A percentile compares a stretch with the other conserved stretches of the same genome.
phyloP scores from a whole-genome alignment of 2,888 invertebrate genomes.

The Oxycera nigricornis region DNA sequence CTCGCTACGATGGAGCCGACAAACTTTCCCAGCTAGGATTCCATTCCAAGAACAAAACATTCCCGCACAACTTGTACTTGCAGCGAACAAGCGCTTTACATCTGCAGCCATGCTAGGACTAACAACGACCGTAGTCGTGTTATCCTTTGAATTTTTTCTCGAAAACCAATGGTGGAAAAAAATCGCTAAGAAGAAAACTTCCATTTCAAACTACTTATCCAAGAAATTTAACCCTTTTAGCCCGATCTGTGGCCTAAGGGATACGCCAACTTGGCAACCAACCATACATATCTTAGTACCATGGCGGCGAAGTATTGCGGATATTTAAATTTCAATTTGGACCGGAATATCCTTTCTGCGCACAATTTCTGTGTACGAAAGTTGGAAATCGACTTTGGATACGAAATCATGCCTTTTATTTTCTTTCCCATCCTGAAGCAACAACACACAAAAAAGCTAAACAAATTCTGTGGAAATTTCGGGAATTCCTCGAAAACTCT shows the following conservation, averaged over 20 bases:
- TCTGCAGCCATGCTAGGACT: neutral
- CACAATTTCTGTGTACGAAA: slow-evolving; percentile 22
- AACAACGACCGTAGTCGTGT: neutral
- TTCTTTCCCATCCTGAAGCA: neutral
- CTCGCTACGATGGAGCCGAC: neutral
- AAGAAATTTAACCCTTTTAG: slow-evolving; percentile 29
- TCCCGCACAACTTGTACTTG: slow-evolving; percentile 12
- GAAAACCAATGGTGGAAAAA: neutral
- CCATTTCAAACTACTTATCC: slow-evolving; percentile 36
- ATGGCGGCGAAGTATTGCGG: slow-evolving; percentile 1
- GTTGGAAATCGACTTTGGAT: slow-evolving; percentile 26
- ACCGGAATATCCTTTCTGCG: slow-evolving; percentile 22
- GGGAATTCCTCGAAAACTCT: too few relatives aligned
- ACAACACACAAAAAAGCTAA: too few relatives aligned
- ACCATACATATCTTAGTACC: slow-evolving; percentile 6
- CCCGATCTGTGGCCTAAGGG: slow-evolving; percentile 17
- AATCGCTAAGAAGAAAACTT: slow-evolving; percentile 6
- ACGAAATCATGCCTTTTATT: slow-evolving; percentile 1
- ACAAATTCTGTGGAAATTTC: too few relatives aligned
- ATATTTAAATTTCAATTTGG: slow-evolving; percentile 36
- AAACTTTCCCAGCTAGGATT: neutral
- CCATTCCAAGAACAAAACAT: slow-evolving; percentile 16
- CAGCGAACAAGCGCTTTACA: neutral
- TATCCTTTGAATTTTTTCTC: neutral
- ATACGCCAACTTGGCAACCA: slow-evolving; percentile 22